Percentiles rank a stretch among this genome's conserved stretches.
These are phyloP conservation scores for Phytoseiulus persimilis DNA, from an alignment of 2,888 invertebrate species.

Conservation along the genomic window DNA sequence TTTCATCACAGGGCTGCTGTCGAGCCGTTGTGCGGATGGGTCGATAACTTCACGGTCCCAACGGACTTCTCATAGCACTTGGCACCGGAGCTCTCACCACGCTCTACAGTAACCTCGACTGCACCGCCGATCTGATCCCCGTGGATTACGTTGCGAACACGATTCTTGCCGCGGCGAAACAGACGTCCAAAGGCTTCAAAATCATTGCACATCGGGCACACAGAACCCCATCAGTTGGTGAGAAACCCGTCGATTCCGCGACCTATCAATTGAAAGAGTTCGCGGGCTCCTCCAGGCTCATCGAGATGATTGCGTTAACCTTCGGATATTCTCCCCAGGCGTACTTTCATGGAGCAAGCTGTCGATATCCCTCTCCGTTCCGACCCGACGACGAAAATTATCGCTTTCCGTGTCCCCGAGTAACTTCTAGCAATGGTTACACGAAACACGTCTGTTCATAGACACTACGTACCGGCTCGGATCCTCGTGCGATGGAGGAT, in stretches of 20 bases:
- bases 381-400: constrained; percentile 6
- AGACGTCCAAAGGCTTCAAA: constrained; percentile 44
- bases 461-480: constrained; percentile 51
- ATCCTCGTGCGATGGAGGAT: constrained; percentile 48
- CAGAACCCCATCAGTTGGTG: neutral
- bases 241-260: neutral
- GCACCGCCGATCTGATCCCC: constrained; percentile 52
- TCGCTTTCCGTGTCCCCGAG: neutral
- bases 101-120: constrained; percentile 50
- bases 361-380: neutral
- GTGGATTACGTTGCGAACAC: constrained; percentile 50
- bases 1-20: constrained; percentile 42
- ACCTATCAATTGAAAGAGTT: constrained; percentile 29
- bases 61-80: constrained; percentile 64
- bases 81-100: constrained; percentile 50
- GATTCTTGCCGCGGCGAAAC: constrained; percentile 52
- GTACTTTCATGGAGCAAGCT: constrained; percentile 12
- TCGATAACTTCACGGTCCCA: constrained; percentile 86
- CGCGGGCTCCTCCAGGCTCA: neutral
- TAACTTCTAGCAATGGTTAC: constrained; percentile 41
- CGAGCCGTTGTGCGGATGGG: constrained; percentile 57
- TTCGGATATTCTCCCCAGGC: neutral
- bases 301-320: too few species aligned
- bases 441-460: constrained; percentile 50
- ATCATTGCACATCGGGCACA: neutral